Evolutionary conservation across 2,888 invertebrate genomes (phyloP).

Genomic region (Seladonia tumulorum): DNA sequence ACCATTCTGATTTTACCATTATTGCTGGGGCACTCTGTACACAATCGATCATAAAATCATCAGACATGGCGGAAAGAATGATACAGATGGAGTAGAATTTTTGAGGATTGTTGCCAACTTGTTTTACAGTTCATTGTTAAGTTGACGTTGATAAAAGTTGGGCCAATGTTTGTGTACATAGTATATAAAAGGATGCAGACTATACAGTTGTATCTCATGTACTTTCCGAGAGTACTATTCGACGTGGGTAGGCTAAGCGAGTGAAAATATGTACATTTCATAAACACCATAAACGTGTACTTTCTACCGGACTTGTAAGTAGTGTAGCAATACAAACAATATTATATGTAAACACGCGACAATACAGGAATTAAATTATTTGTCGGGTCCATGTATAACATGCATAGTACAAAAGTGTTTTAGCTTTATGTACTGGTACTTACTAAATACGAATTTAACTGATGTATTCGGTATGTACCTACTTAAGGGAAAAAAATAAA

Average conservation of each 20-base stretch:
- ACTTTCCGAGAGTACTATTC: conserved; percentile 49
- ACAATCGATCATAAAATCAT: conserved; percentile 2
- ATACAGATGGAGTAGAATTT: conserved; percentile 11
- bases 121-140: conserved; percentile 20
- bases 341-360: conserved; percentile 56
- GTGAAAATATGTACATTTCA: conserved; percentile 81
- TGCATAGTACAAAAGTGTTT: conserved; percentile 82
- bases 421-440: conserved; percentile 80
- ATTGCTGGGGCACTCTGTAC: not conserved
- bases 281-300: conserved; percentile 64
- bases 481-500: conserved; percentile 72
- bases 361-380: conserved; percentile 79
- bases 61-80: not conserved
- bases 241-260: conserved; percentile 75
- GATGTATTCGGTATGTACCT: conserved; percentile 72
- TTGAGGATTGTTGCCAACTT: conserved; percentile 11
- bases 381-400: conserved; percentile 77
- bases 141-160: conserved; percentile 6
- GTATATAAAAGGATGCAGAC: conserved; percentile 37
- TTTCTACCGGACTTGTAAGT: conserved; percentile 75
- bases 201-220: conserved; percentile 40
- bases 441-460: conserved; percentile 57
- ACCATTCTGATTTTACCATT: not conserved
- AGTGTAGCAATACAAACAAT: conserved; percentile 72
- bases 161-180: conserved; percentile 58